Conservation (phyloP, 2,797 vertebrate species). For the Psittacula derbiana region DNA sequence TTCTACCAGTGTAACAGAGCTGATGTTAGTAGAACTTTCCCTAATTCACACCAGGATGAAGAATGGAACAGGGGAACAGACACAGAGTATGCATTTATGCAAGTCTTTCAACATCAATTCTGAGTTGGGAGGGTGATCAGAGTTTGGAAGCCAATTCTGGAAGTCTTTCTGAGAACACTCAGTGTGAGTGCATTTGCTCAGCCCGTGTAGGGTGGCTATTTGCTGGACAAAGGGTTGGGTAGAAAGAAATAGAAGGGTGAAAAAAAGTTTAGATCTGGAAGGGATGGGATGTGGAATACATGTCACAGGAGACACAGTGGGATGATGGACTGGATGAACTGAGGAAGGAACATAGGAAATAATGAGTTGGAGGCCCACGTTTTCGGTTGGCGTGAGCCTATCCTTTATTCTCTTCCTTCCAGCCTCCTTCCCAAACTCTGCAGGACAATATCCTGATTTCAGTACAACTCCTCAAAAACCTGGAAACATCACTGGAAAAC, state of each 20-base stretch:
- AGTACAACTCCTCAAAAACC: conserved; percentile 61
- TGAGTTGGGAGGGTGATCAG: background rate
- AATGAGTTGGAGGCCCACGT: conserved; percentile 20
- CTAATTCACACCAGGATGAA: conserved; percentile 24
- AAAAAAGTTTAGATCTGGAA: conserved; percentile 36
- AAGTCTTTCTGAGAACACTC: conserved; percentile 41
- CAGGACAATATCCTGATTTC: conserved; percentile 64
- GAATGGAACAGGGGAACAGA: conserved; percentile 7
- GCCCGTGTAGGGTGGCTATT: background rate
- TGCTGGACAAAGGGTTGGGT: conserved; percentile 11
- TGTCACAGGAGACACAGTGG: conserved; percentile 31
- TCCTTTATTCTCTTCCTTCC: conserved; percentile 51
- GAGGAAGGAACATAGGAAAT: conserved; percentile 44
- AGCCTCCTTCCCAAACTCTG: conserved; percentile 58
- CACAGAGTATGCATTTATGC: background rate
- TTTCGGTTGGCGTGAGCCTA: conserved; percentile 32
- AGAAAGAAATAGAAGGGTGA: conserved; percentile 19
- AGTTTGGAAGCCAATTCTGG: conserved; percentile 15
- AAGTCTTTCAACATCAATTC: conserved; percentile 33
- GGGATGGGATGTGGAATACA: conserved; percentile 30
- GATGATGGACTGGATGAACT: conserved; percentile 23
- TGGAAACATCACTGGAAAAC: conserved; percentile 66
- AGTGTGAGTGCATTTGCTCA: conserved; percentile 4
- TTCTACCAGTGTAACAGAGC: background rate
- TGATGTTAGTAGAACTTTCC: conserved; percentile 26